These are phyloP conservation scores for Apeltes quadracus DNA, from an alignment of 2,113 vertebrate species.

Conservation along the genomic window DNA sequence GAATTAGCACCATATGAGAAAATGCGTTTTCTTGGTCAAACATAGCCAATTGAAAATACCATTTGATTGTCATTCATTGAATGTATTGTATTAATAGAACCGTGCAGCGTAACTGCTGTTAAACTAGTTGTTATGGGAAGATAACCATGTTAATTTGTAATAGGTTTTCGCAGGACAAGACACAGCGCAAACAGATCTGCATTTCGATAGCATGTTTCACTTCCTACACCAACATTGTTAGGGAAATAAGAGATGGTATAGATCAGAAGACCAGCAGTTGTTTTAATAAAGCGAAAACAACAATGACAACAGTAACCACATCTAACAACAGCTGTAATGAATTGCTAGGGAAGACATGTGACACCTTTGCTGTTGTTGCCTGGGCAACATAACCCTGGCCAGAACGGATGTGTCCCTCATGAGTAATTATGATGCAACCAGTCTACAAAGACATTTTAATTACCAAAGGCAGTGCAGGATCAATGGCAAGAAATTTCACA, in stretches of 20 bases:
- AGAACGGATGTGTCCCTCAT: slow-evolving; percentile 54
- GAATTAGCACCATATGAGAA: background rate
- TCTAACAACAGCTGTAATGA: slow-evolving; percentile 45
- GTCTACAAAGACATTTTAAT: slow-evolving; percentile 69
- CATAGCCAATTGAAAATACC: background rate
- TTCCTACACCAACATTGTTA: background rate
- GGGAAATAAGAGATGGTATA: slow-evolving; percentile 19
- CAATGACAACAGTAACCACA: slow-evolving; percentile 28
- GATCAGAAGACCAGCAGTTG: background rate
- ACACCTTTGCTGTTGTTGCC: slow-evolving; percentile 57
- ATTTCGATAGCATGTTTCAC: background rate
- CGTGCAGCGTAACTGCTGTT: background rate
- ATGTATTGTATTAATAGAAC: background rate
- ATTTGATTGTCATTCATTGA: background rate
- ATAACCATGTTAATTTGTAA: background rate
- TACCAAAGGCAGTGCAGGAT: slow-evolving; percentile 51
- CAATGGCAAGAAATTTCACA: slow-evolving; percentile 50
- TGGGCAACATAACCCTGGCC: slow-evolving; percentile 44
- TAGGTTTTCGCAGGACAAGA: background rate
- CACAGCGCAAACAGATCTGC: background rate
- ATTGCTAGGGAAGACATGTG: slow-evolving; percentile 45
- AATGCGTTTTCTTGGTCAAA: background rate
- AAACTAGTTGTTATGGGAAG: background rate
- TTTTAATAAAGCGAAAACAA: slow-evolving; percentile 38
- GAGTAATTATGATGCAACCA: slow-evolving; percentile 63